These are phyloP conservation scores for Phylloscopus trochiloides DNA, from an alignment of 2,113 vertebrate species.

Conservation along the genomic window DNA sequence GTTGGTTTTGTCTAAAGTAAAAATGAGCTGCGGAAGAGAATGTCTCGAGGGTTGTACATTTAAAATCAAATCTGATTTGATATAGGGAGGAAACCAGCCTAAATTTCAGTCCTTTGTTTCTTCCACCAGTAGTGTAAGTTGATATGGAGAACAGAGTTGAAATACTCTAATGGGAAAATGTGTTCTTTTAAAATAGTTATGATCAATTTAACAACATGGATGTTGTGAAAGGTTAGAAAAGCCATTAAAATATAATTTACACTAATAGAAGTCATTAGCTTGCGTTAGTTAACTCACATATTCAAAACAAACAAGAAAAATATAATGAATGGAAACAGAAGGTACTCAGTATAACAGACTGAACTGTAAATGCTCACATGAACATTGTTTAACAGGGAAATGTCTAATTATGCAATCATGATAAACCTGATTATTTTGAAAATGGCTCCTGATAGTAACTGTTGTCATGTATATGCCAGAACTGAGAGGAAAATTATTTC, in stretches of 20 bases:
- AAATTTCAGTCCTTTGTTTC: background rate
- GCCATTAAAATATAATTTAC: background rate
- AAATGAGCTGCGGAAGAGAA: background rate
- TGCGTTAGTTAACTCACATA: background rate
- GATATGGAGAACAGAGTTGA: background rate
- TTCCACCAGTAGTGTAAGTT: background rate
- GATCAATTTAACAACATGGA: background rate
- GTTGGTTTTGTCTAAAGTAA: background rate
- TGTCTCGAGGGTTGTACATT: background rate
- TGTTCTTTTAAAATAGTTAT: background rate
- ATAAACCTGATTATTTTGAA: background rate
- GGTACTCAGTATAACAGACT: background rate
- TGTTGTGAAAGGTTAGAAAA: conserved; percentile 21
- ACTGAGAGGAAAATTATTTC: background rate
- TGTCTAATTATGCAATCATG: background rate
- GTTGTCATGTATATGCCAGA: background rate
- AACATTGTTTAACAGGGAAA: background rate
- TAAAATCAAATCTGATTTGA: background rate
- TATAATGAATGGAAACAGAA: background rate
- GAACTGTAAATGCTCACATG: background rate
- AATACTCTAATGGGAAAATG: background rate
- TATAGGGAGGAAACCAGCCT: background rate
- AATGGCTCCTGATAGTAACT: conserved; percentile 4
- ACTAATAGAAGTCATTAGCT: background rate
- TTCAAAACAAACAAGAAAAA: background rate